These are phyloP conservation scores for Melospiza georgiana DNA, from an alignment of 2,113 vertebrate genomes.

Conservation along the genomic window DNA sequence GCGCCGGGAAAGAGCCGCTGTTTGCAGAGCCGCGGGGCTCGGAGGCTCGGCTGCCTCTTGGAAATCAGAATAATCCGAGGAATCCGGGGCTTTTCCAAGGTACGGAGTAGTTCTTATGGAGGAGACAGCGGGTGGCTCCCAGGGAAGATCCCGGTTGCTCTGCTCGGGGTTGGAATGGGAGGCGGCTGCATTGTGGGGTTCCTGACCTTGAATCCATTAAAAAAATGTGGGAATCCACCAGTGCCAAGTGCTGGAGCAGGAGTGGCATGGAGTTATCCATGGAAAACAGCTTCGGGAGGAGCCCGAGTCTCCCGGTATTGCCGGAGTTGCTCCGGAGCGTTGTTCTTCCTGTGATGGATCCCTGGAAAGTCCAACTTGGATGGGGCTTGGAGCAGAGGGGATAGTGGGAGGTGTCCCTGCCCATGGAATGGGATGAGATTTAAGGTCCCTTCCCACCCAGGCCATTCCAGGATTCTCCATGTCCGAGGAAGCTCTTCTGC, in stretches of 20 bases:
- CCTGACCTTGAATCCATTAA: not conserved
- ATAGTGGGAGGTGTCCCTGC: not conserved
- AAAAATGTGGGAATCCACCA: not conserved
- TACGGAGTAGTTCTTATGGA: not conserved
- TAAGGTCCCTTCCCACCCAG: not conserved
- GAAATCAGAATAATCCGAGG: not conserved
- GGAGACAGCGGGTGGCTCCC: rapidly evolving
- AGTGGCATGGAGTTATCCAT: rapidly evolving
- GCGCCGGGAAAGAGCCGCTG: constrained; percentile 83
- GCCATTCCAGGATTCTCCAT: not conserved
- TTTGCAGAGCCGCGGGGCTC: constrained; percentile 84
- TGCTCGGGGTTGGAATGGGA: rapidly evolving
- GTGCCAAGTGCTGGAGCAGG: not conserved
- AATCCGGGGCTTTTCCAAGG: not conserved
- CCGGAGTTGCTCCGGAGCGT: rapidly evolving
- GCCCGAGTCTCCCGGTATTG: not conserved
- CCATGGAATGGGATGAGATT: not conserved
- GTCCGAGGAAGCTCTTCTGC: not conserved
- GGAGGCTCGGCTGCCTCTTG: constrained; percentile 70
- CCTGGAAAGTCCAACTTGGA: not conserved
- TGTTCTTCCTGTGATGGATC: not conserved
- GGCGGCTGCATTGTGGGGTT: rapidly evolving
- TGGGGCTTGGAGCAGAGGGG: not conserved
- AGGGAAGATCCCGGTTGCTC: rapidly evolving
- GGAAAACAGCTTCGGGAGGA: not conserved